phyloP scores from a whole-genome alignment of 2,888 invertebrate species.

The Cerceris rybyensis region DNA sequence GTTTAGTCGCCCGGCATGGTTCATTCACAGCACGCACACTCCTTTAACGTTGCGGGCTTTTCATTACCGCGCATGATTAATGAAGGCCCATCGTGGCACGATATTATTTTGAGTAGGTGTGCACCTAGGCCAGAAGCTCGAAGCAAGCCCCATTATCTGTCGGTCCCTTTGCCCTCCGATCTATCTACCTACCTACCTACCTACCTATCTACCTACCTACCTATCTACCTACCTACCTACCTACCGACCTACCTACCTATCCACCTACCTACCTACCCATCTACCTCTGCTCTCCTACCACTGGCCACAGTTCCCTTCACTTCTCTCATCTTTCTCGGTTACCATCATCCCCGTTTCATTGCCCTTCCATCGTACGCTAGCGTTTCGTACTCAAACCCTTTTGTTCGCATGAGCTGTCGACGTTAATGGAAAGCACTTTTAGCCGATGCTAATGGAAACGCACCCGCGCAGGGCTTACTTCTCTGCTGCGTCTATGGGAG shows the following conservation, averaged over 20 bases:
- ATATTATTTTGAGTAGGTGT: slow-evolving; percentile 70
- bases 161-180: slow-evolving; percentile 56
- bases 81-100: slow-evolving; percentile 61
- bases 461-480: slow-evolving; percentile 47
- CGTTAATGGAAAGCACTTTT: slow-evolving; percentile 78
- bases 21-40: slow-evolving; percentile 31
- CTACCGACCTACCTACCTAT: neutral
- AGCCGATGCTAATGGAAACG: slow-evolving; percentile 76
- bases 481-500: slow-evolving; percentile 13
- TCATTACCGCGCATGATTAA: slow-evolving; percentile 70
- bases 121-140: slow-evolving; percentile 44
- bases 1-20: slow-evolving; percentile 14
- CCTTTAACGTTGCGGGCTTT: slow-evolving; percentile 58
- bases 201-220: neutral
- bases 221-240: neutral
- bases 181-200: slow-evolving; percentile 10
- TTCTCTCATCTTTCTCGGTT: slow-evolving; percentile 25
- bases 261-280: neutral
- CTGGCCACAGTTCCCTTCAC: neutral
- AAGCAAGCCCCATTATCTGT: slow-evolving; percentile 66
- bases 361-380: slow-evolving; percentile 25
- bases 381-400: slow-evolving; percentile 68
- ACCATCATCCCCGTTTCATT: slow-evolving; percentile 36
- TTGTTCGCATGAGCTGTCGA: slow-evolving; percentile 72
- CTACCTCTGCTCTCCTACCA: neutral